Conservation (phyloP, 1,140 invertebrate genomes). For the Leptoteleia sp. region DNA sequence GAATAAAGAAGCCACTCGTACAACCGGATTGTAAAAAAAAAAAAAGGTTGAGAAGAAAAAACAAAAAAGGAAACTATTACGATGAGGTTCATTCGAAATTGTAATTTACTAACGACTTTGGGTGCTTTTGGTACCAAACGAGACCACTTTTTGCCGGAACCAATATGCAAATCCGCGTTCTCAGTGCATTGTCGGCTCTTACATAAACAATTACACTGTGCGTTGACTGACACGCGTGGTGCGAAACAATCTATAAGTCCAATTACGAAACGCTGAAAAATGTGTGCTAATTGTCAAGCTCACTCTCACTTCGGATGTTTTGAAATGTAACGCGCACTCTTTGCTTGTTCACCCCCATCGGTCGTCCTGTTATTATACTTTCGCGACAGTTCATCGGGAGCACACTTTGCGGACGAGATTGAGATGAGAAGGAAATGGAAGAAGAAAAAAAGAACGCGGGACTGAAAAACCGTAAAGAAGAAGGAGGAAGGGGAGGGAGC, state of each 20-base stretch:
- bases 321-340: constrained; percentile 22
- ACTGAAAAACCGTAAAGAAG: too few species aligned
- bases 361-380: constrained; percentile 17
- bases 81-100: not conserved
- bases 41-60: too few species aligned
- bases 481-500: too few species aligned
- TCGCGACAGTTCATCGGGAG: not conserved
- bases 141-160: constrained; percentile 1
- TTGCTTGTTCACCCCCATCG: not conserved
- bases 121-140: not conserved
- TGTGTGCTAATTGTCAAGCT: constrained; percentile 28
- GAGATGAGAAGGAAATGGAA: not conserved
- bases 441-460: not conserved
- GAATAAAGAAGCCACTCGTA: not conserved
- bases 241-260: constrained; percentile 30
- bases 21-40: too few species aligned
- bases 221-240: constrained; percentile 6
- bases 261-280: constrained; percentile 38
- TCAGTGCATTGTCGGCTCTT: constrained; percentile 1
- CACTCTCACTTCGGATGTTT: constrained; percentile 19
- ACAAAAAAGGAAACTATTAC: not conserved
- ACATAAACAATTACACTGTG: constrained; percentile 32
- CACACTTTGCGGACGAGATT: not conserved
- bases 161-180: constrained; percentile 16
- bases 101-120: not conserved